Evolutionary conservation across 2,888 invertebrate species (phyloP), one percentile per base, ranked within the genome.

Genomic region (Homarus gammarus): DNA sequence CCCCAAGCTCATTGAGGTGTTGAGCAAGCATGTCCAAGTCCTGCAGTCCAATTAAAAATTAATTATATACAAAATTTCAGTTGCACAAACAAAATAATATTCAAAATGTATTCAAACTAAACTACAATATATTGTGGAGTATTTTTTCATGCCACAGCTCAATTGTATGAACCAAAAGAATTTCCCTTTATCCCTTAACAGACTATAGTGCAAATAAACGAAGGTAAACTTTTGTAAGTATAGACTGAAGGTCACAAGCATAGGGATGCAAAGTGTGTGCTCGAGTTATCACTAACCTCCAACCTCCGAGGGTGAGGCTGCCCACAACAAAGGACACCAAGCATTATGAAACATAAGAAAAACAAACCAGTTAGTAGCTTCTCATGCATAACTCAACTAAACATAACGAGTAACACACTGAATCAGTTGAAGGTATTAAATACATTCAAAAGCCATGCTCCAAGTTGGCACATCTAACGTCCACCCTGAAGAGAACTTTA

Each of bases 1-100:
- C 96, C 93, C 97, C 98, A 94, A 99, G 95, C 95, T 98, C 97
- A 95, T 97, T 98, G 94, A 99, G 95, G 95, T 99, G 98, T 93
- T 98, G 98, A 92, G 99, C 99, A 94, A 99, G 95, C 94, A 97
- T 97, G 95, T 99, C 99, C 95, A 99, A 96, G 95, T 99, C 99
- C 98, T 99, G 95, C 92, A 94, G 49, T 49, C 36, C 12, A 72
- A 61, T 18, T 36, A 33, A 83, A 79, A 44, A 73, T 87, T 33
- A 38, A 84, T 38, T 61, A 40, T 22, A 31, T n/a, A 49, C 12
- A 33, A n/a, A 49, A 84, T 33, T 36, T 33, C 64, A 12, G 83
- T 6, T 27, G 5, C 51, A 56, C 49, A 31, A 79, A 6, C 10
- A 70, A 49, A 64, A 44, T 44, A 44, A 27, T 64, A 64, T 64